Base-by-base conservation (phyloP, 2,888 invertebrate species). In the Amblyjoppa proteus region DNA sequence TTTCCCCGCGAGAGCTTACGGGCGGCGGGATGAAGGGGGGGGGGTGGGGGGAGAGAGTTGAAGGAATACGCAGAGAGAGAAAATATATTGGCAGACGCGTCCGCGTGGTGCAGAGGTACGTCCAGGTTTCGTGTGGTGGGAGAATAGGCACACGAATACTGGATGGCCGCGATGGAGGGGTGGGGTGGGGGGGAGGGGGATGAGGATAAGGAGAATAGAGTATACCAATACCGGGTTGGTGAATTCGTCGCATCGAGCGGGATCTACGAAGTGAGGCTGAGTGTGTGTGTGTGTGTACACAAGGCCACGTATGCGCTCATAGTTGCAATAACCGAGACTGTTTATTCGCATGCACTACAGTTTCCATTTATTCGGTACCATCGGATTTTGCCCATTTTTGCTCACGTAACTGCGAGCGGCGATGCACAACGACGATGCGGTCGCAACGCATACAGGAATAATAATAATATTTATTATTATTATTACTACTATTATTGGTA, bases 301-400 rank as follows among this genome's bases (percentile, higher is more conserved):
- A 34, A 49, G 45, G 41, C 11, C 25, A 70, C 51, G 9, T 31
- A n/a, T 31, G 51, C 11, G 31, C 31, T 51, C 51, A 31, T 38
- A 13, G 34, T 20, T 34, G 56, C 16, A 56, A 25, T 25, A 34
- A 34, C 25, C 58, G 66, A 38, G 70, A 81, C 73, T 77, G 81
- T 78, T 74, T 82, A 68, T 85, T 74, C 75, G 68, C 78, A 0
- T 41, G 61, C 64, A 51, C 61, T 66, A 75, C 82, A 76, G 79
- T 85, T 82, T 79, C 58, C 71, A 81, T 82, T 82, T 79, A 79
- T 82, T 85, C 68, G 79, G 71, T 71, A 70, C 58, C 79, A 85
- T 85, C 79, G 82, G 82, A 81, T 85, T 6, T 85, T 75, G 69
- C 73, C 78, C 81, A 82, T 85, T 82, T 81, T 82, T 51, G 71